These are phyloP conservation scores for Tetranychus urticae DNA, from an alignment of 1,140 invertebrate species.

Conservation along the genomic window DNA sequence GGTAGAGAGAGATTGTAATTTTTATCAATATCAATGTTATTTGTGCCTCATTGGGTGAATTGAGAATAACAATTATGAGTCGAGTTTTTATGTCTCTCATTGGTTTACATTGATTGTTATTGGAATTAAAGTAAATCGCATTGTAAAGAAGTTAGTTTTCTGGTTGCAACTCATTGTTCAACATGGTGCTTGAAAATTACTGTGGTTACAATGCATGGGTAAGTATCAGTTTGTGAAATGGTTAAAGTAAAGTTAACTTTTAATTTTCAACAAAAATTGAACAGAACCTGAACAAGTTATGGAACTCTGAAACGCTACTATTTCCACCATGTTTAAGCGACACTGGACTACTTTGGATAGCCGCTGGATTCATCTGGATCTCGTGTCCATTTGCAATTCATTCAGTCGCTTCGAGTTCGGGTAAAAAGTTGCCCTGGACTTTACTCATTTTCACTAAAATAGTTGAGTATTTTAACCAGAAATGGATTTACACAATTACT, in stretches of 20 bases:
- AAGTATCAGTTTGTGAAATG: not conserved
- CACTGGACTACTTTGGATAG: slow-evolving; percentile 60
- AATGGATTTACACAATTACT: too few relatives aligned
- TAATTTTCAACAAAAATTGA: not conserved
- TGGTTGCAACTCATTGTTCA: too few relatives aligned
- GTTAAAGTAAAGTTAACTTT: too few relatives aligned
- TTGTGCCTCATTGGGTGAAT: too few relatives aligned
- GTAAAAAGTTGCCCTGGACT: slow-evolving; percentile 52
- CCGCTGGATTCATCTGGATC: slow-evolving; percentile 61
- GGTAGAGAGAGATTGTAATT: too few relatives aligned
- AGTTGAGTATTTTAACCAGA: slow-evolving; percentile 17
- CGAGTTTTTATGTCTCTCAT: too few relatives aligned
- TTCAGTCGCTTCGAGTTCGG: slow-evolving; percentile 46
- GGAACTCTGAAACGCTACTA: slow-evolving; percentile 54
- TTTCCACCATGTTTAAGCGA: slow-evolving; percentile 65
- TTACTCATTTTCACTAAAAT: slow-evolving; percentile 49
- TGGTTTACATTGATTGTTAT: too few relatives aligned
- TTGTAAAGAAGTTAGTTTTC: too few relatives aligned
- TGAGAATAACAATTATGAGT: too few relatives aligned
- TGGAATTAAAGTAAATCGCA: too few relatives aligned
- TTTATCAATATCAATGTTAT: too few relatives aligned
- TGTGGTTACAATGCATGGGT: not conserved
- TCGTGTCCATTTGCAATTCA: slow-evolving; percentile 44
- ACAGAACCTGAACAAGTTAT: slow-evolving; percentile 44
- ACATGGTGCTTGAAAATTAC: too few relatives aligned